Evolutionary conservation across 2,113 vertebrate species (phyloP), one percentile per base, ranked within the genome.

Genomic region (Diglossa brunneiventris): DNA sequence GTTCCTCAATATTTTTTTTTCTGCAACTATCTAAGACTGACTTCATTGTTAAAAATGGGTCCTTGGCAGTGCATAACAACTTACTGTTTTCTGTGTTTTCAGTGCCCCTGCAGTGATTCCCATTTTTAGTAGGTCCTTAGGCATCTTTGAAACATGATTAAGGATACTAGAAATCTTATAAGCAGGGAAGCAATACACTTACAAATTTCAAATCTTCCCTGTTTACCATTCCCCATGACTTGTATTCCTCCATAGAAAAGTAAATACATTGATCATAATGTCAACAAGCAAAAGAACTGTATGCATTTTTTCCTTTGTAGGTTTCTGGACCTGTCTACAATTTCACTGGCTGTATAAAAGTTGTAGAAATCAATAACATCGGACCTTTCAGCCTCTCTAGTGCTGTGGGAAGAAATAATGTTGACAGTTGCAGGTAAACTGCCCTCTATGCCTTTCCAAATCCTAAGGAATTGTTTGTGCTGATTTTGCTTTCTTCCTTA

Each of bases 281-380:
- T 39, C n/a, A 89, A 68, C 33, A 61, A 44, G 23, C 7, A 73
- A 53, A 87, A 93, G 5, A 90, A 89, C 56, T 59, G 5, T 91
- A 28, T 84, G 13, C 3, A 5, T 93, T 90, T 82, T 96, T 49
- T 92, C 7, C 41, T 52, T 84, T 77, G 46, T 77, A 99, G 99
- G 90, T 97, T 95, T 95, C 97, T 42, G 89, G 97, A 94, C 97
- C 97, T 87, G 94, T 98, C 53, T 89, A 97, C 95, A 99, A 98
- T 98, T 99, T 98, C 75, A 98, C 98, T 63, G 98, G 98, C 94
- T 99, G 98, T 96, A 98, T 99, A 95, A 96, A 98, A 97, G 90
- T 99, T 15, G 59, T 95, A 93, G 95, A 98, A 98, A 98, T 99
- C 68, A 99, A 98, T 97, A 97, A 97, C 22, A 41, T 92, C 47